A percentile compares a stretch with the other conserved stretches of the same genome.
These are phyloP conservation scores for Paradisaea rubra DNA, from an alignment of 2,113 vertebrate species.

Conservation along the genomic window DNA sequence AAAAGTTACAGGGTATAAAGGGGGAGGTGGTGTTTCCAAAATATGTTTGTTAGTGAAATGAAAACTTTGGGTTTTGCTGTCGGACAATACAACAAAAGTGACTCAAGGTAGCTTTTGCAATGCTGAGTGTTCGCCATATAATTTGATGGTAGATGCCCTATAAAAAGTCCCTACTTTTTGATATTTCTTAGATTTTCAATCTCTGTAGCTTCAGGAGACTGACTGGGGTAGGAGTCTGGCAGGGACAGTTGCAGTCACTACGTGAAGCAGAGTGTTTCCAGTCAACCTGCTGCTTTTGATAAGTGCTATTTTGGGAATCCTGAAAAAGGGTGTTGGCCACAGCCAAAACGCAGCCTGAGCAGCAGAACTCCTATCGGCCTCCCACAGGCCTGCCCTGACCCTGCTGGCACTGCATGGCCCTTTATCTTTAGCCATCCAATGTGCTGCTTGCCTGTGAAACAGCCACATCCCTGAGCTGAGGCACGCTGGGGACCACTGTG, in stretches of 20 bases:
- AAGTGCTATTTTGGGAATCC: slow-evolving; percentile 6
- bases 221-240: not conserved
- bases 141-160: not conserved
- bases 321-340: not conserved
- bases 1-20: not conserved
- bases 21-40: not conserved
- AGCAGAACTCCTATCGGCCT: not conserved
- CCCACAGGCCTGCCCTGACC: not conserved
- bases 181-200: not conserved
- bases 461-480: not conserved
- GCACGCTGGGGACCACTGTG: not conserved
- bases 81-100: not conserved
- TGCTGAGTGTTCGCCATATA: not conserved
- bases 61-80: not conserved
- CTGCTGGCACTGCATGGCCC: not conserved
- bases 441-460: not conserved
- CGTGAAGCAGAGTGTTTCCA: not conserved
- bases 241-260: not conserved
- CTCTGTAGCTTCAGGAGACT: not conserved
- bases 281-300: not conserved
- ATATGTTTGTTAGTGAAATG: not conserved
- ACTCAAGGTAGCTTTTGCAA: not conserved
- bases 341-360: not conserved
- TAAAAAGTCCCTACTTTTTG: not conserved
- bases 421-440: not conserved